A percentile compares a stretch with the other conserved stretches of the same genome.
These are phyloP conservation scores for Phalacrocorax carbo DNA, from an alignment of 2,113 vertebrate species.

Conservation along the genomic window DNA sequence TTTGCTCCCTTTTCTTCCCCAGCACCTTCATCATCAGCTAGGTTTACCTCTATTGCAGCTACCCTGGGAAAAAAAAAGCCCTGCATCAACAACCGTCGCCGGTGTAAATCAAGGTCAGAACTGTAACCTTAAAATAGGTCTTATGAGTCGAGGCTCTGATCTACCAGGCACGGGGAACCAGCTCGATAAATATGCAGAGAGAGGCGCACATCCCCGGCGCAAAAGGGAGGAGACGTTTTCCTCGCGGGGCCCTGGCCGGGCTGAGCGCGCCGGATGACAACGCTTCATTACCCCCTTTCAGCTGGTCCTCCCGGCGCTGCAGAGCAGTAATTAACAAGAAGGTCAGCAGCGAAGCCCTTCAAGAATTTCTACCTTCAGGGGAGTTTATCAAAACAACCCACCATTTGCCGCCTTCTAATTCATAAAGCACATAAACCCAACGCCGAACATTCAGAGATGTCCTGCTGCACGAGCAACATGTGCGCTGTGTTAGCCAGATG, in stretches of 20 bases:
- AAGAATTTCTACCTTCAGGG: slow-evolving; percentile 42
- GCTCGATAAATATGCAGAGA: background rate
- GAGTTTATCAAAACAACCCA: slow-evolving; percentile 25
- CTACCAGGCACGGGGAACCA: background rate
- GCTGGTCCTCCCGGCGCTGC: background rate
- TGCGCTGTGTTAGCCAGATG: background rate
- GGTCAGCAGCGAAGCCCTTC: slow-evolving; percentile 17
- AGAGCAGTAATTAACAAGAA: slow-evolving; percentile 15
- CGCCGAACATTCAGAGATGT: background rate
- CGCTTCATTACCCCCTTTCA: slow-evolving; percentile 25
- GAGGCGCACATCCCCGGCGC: background rate
- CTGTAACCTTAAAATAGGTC: background rate
- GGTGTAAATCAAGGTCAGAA: background rate
- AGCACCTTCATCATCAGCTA: background rate
- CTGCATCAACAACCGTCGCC: background rate
- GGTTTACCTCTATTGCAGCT: background rate
- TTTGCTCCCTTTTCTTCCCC: background rate
- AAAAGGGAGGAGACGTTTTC: background rate
- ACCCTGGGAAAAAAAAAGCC: background rate
- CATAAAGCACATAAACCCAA: background rate
- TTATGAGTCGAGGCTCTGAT: fast-evolving
- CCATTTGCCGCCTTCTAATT: background rate
- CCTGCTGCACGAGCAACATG: background rate
- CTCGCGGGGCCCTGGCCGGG: background rate
- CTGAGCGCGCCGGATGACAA: background rate